These are phyloP conservation scores for Lateolabrax maculatus DNA, from an alignment of 2,797 vertebrate genomes.

Conservation along the genomic window DNA sequence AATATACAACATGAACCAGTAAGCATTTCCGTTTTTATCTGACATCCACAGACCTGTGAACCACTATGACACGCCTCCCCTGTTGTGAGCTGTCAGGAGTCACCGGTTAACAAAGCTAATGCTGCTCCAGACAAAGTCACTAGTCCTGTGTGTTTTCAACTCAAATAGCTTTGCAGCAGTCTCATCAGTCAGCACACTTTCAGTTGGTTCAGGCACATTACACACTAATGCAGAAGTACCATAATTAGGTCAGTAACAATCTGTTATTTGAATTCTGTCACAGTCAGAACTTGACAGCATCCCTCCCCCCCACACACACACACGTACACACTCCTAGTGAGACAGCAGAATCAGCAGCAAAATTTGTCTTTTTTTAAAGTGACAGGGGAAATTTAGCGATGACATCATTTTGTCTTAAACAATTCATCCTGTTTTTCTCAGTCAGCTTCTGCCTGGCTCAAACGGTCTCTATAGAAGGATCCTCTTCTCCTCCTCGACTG, in stretches of 20 bases:
- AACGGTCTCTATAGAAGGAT: conserved; percentile 41
- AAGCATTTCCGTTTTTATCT: conserved; percentile 63
- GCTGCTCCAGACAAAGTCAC: conserved; percentile 40
- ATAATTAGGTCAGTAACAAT: conserved; percentile 77
- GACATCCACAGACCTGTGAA: conserved; percentile 77
- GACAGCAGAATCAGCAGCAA: conserved; percentile 27
- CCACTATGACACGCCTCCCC: conserved; percentile 75
- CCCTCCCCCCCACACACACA: conserved; percentile 36
- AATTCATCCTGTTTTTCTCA: conserved; percentile 24
- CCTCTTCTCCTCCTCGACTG: conserved; percentile 40
- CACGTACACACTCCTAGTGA: conserved; percentile 9
- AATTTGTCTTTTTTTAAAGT: conserved; percentile 22
- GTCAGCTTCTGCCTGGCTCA: conserved; percentile 36
- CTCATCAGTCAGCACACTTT: conserved; percentile 57
- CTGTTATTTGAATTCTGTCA: conserved; percentile 71
- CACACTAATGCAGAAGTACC: conserved; percentile 57
- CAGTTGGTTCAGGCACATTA: conserved; percentile 57
- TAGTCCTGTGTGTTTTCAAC: conserved; percentile 48
- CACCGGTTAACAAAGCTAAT: conserved; percentile 73
- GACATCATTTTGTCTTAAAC: conserved; percentile 50
- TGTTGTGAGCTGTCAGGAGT: conserved; percentile 82
- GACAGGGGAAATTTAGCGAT: conserved; percentile 36
- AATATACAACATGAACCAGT: conserved; percentile 46
- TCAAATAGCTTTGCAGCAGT: conserved; percentile 53
- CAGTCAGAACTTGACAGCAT: conserved; percentile 56